Evolutionary conservation across 2,113 vertebrate genomes (phyloP).

Genomic region (Apistogramma diplotaenia): DNA sequence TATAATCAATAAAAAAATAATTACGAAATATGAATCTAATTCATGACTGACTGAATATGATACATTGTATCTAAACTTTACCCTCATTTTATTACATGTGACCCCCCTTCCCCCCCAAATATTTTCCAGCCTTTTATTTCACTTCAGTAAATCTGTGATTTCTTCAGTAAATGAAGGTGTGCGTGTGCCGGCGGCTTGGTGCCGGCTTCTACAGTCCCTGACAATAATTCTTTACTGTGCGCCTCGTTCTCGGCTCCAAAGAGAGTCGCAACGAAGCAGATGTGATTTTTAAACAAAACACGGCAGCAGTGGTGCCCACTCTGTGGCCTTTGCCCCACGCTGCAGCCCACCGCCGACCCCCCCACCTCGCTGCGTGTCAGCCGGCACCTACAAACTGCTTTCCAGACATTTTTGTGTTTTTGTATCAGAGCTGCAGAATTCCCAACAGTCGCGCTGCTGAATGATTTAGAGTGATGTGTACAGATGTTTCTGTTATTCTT

Average conservation of each 20-base stretch:
- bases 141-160: not conserved
- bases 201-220: conserved; percentile 54
- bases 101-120: not conserved
- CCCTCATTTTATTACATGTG: not conserved
- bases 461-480: conserved; percentile 21
- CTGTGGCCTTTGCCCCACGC: conserved; percentile 47
- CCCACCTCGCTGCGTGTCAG: conserved; percentile 41
- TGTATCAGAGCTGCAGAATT: conserved; percentile 16
- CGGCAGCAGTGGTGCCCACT: conserved; percentile 42
- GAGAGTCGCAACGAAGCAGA: conserved; percentile 61
- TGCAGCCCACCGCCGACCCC: conserved; percentile 29
- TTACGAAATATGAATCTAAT: not conserved
- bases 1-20: not conserved
- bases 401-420: conserved; percentile 38
- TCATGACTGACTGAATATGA: not conserved
- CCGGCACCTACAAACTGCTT: conserved; percentile 64
- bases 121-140: not conserved
- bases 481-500: conserved; percentile 39
- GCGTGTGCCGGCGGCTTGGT: not conserved
- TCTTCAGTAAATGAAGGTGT: not conserved
- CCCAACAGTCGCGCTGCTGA: conserved; percentile 20
- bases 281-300: conserved; percentile 61
- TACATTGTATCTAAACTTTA: not conserved
- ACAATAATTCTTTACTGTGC: conserved; percentile 59
- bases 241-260: conserved; percentile 56